Evolutionary conservation across 2,113 vertebrate genomes (phyloP).

Genomic region (Azemiops feae): DNA sequence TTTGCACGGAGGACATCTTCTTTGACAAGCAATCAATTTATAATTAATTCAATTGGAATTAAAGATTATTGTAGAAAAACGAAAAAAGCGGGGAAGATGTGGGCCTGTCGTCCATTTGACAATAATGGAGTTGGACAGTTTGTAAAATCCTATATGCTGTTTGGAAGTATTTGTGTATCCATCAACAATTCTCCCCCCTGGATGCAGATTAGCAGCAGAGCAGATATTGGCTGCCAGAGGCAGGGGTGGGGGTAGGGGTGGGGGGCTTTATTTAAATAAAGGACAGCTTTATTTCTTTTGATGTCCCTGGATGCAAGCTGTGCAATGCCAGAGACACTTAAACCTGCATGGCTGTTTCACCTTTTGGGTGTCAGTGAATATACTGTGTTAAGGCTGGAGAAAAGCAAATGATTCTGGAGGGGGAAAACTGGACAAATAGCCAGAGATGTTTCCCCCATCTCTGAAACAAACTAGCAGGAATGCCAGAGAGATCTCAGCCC

Average conservation of each 20-base stretch:
- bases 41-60: constrained; percentile 38
- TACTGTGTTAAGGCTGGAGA: constrained; percentile 43
- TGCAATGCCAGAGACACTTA: constrained; percentile 21
- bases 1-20: constrained; percentile 31
- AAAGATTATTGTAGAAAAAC: constrained; percentile 26
- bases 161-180: constrained; percentile 42
- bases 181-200: constrained; percentile 39
- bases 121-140: constrained; percentile 47
- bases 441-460: constrained; percentile 26
- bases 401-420: constrained; percentile 50
- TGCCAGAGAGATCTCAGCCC: constrained; percentile 38
- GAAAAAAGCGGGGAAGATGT: background rate
- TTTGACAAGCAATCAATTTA: constrained; percentile 52
- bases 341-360: background rate
- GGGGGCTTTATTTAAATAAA: constrained; percentile 45
- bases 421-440: constrained; percentile 36
- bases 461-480: constrained; percentile 52
- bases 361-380: background rate
- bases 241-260: constrained; percentile 40
- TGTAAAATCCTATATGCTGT: constrained; percentile 32
- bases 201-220: constrained; percentile 47
- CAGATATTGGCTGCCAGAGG: constrained; percentile 35
- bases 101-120: constrained; percentile 40
- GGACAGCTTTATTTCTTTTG: constrained; percentile 37
- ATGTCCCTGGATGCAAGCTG: constrained; percentile 30